Evolutionary conservation across 2,797 vertebrate species (phyloP), one percentile per base, ranked within the genome.

Genomic region (Eospalax fontanierii): DNA sequence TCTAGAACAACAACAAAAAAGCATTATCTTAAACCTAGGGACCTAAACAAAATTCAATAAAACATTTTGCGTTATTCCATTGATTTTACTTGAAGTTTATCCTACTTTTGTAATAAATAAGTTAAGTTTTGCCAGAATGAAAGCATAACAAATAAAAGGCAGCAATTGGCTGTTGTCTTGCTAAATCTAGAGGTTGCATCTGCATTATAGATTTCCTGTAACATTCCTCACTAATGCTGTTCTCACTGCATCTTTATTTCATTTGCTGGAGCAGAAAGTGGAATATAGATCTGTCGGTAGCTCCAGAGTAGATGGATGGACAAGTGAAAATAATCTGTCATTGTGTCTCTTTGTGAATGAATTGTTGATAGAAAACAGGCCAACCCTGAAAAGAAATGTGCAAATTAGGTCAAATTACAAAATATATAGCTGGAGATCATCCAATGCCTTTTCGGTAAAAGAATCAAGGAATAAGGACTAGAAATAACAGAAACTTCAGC

Each of bases 311-410:
- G 90, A 89, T 92, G 80, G 71, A 89, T 84, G 75, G 85, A 95
- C 73, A 95, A 95, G 93, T 86, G 84, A 96, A 97, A 95, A 92
- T 91, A 94, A 95, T 93, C 81, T 96, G 81, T 95, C 89, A 93
- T 30, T 95, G 26, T 95, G 68, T 86, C 91, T 84, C 95, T 96
- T 93, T 95, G 74, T 93, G 91, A 95, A 91, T 88, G 78, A 96
- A 94, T 94, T 4, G 22, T 76, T 93, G 66, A 78, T 87, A 92
- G 81, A 87, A 92, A 94, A 91, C 12, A 92, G 40, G 63, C 43
- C 92, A 90, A 78, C 46, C 61, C 66, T 84, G 54, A 88, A 95
- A 96, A 95, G 86, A 81, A 97, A 93, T 18, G 28, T 91, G 54
- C 6, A 89, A 92, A 87, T 66, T 87, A 57, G 11, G 9, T 92